These are phyloP conservation scores for Hyles lineata DNA, from an alignment of 2,888 invertebrate species.

Conservation along the genomic window DNA sequence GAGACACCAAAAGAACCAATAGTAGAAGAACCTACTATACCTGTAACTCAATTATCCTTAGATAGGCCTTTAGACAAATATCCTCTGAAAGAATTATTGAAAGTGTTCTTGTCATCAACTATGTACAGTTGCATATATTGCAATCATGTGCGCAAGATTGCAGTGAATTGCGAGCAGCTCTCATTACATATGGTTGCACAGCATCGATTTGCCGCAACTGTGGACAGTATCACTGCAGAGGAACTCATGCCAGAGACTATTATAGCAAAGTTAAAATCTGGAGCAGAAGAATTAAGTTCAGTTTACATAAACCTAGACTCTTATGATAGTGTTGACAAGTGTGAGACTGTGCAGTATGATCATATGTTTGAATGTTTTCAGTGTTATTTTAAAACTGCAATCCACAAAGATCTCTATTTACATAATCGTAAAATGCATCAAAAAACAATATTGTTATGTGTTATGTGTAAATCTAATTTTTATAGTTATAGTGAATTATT, in stretches of 20 bases:
- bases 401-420: slow-evolving; percentile 93
- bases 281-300: slow-evolving; percentile 85
- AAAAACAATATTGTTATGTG: slow-evolving; percentile 91
- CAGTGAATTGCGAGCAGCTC: slow-evolving; percentile 92
- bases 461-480: slow-evolving; percentile 95
- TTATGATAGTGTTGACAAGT: slow-evolving; percentile 86
- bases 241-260: slow-evolving; percentile 90
- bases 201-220: slow-evolving; percentile 92
- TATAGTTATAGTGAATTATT: slow-evolving; percentile 94
- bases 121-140: slow-evolving; percentile 91
- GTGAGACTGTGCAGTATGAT: slow-evolving; percentile 85
- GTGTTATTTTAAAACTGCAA: slow-evolving; percentile 90
- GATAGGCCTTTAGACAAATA: slow-evolving; percentile 91
- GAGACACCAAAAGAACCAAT: slow-evolving; percentile 59
- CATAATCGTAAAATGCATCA: slow-evolving; percentile 95
- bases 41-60: slow-evolving; percentile 88
- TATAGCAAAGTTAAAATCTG: slow-evolving; percentile 86
- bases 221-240: slow-evolving; percentile 91
- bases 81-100: slow-evolving; percentile 88
- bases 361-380: slow-evolving; percentile 94
- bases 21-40: slow-evolving; percentile 83
- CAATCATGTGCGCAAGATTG: slow-evolving; percentile 93
- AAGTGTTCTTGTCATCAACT: slow-evolving; percentile 89
- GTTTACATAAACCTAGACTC: slow-evolving; percentile 90
- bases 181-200: slow-evolving; percentile 91